Base-by-base conservation (phyloP, 1,140 invertebrate genomes). In the Penaeus vannamei region DNA sequence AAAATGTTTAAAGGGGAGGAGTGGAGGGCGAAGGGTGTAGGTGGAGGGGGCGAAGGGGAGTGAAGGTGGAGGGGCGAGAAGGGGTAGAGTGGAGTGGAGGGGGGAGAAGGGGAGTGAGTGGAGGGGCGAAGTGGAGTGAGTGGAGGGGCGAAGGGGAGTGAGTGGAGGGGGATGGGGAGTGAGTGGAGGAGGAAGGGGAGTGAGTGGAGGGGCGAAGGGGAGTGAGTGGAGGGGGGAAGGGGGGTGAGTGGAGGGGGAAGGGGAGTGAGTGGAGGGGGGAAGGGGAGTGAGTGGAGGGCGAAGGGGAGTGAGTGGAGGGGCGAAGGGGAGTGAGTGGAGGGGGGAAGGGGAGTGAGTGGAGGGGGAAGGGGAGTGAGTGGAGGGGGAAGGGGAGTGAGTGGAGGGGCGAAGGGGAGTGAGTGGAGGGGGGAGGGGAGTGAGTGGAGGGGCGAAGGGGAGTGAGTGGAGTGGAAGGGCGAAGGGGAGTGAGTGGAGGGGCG, bases 1-100 rank as follows among this genome's bases (percentile, higher is more conserved):
- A n/a, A n/a, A n/a, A n/a, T n/a, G n/a, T n/a, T n/a, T n/a, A n/a
- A 94, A 94, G 92, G 94, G 94, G 94, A 93, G 93, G 92, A 91
- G 91, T 88, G 69, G 20, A 72, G 23, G 66, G 26, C 17, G n/a
- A 72, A 42, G 81, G 53, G 36, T 60, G 42, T 1, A 12, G 60
- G 53, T 20, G 22, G 20, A 32, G 46, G 36, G 26, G n/a, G n/a
- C 92, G 36, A 94, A 94, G 92, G 94, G 94, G 94, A 93, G 93
- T 93, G 92, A 91, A n/a, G n/a, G 91, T 88, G 69, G 20, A 72
- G 23, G 66, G 26, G 64, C 61, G 53, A 19, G n/a, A 81, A 32
- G 26, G 14, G 60, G 53, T 20, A 8, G 20, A 94, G 92, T 94
- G 94, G 94, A 93, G 93, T 93, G 92, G 91, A 90, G 86, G 69